These are phyloP conservation scores for Theonella swinhoei DNA, from an alignment of 37 sponge, comb jelly and placozoan species.

Conservation along the genomic window DNA sequence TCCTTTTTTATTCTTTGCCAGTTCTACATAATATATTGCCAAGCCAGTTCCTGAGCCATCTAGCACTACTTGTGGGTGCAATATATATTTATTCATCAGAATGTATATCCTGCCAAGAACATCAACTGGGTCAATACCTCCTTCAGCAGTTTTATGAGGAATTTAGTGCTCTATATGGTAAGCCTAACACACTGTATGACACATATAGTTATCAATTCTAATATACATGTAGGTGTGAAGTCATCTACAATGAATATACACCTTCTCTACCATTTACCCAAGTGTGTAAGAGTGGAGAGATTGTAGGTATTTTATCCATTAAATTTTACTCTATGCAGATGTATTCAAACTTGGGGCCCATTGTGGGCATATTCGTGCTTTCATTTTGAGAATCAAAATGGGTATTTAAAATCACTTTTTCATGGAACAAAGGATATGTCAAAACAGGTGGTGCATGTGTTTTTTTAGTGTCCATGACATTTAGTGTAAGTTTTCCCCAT, in stretches of 20 bases:
- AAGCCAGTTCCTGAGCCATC: not conserved
- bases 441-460: no score
- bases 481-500: not conserved
- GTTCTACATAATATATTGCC: not conserved
- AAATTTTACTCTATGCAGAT: no score
- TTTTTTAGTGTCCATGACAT: not conserved
- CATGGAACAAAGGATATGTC: no score
- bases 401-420: no score
- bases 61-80: not conserved
- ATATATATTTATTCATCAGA: not conserved
- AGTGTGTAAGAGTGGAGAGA: no score
- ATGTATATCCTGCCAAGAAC: no score
- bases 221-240: not conserved
- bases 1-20: not conserved
- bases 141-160: not conserved
- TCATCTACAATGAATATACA: not conserved
- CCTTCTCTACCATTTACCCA: not conserved
- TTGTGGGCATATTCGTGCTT: no score
- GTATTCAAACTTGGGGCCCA: no score
- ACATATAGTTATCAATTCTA: not conserved
- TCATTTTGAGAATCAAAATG: no score
- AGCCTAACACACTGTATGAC: not conserved
- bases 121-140: no score
- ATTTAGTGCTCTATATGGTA: not conserved
- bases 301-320: no score